These are phyloP conservation scores for Arnoldichthys spilopterus DNA, from an alignment of 2,797 vertebrate genomes.

Conservation along the genomic window DNA sequence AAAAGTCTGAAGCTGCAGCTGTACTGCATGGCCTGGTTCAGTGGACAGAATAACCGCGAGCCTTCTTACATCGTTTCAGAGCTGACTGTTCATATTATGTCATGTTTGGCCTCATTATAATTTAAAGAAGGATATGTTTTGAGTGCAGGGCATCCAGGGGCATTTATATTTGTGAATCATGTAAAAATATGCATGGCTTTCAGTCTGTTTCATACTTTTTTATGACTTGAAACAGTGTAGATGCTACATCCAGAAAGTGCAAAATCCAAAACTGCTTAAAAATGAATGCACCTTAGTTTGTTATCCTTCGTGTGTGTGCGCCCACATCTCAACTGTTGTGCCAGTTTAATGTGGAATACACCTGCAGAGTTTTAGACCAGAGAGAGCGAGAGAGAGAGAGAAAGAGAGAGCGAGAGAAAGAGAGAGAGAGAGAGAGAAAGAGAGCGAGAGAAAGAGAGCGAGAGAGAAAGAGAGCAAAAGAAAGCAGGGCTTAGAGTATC, in stretches of 20 bases:
- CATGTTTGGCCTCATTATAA: background rate
- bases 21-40: background rate
- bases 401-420: background rate
- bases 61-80: background rate
- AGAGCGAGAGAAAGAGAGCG: background rate
- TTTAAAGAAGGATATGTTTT: background rate
- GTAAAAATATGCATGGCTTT: conserved; percentile 6
- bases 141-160: background rate
- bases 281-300: background rate
- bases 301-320: background rate
- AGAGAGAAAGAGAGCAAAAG: background rate
- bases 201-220: background rate
- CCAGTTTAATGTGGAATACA: too few species aligned
- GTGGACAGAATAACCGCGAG: background rate
- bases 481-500: too few species aligned
- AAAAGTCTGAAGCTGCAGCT: background rate
- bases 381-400: background rate
- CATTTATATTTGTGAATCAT: background rate
- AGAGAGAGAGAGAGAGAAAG: background rate
- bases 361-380: background rate
- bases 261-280: background rate
- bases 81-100: background rate
- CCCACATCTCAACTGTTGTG: background rate
- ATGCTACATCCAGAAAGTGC: background rate
- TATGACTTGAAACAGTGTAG: background rate